Conservation (phyloP, 2,113 vertebrate genomes). For the Otocyon megalotis region DNA sequence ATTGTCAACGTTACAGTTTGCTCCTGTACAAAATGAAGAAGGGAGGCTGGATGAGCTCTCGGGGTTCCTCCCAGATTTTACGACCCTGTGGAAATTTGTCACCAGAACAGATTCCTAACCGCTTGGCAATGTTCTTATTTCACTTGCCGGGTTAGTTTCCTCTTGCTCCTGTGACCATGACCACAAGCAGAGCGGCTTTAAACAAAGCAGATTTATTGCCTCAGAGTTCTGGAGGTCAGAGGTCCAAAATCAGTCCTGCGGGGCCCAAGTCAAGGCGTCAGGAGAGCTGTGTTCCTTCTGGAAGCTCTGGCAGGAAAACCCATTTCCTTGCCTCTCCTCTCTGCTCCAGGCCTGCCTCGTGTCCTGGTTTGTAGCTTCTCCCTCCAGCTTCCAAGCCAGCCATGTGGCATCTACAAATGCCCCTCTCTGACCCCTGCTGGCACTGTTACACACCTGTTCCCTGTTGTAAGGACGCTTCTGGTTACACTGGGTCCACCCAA, state of each 20-base stretch:
- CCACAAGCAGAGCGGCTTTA: neutral
- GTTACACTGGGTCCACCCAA: neutral
- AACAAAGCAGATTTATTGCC: neutral
- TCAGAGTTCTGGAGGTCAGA: neutral
- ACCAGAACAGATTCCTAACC: neutral
- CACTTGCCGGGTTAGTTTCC: rapidly evolving
- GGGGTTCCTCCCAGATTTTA: neutral
- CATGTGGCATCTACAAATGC: neutral
- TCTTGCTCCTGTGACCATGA: neutral
- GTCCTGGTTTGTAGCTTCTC: neutral
- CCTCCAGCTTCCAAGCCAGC: neutral
- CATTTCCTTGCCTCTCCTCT: neutral
- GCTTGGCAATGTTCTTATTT: neutral
- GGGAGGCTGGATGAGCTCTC: too few relatives aligned
- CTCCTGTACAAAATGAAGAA: neutral
- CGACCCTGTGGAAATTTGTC: neutral
- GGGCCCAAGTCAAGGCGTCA: neutral
- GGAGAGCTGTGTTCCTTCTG: neutral
- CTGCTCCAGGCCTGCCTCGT: neutral
- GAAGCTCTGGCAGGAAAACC: neutral
- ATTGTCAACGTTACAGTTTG: neutral
- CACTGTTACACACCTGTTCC: neutral
- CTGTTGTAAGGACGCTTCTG: neutral
- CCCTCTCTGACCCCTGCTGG: neutral
- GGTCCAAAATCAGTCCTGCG: neutral